Conservation (phyloP, 2,888 invertebrate genomes). For the Opisthograptis luteolata region DNA sequence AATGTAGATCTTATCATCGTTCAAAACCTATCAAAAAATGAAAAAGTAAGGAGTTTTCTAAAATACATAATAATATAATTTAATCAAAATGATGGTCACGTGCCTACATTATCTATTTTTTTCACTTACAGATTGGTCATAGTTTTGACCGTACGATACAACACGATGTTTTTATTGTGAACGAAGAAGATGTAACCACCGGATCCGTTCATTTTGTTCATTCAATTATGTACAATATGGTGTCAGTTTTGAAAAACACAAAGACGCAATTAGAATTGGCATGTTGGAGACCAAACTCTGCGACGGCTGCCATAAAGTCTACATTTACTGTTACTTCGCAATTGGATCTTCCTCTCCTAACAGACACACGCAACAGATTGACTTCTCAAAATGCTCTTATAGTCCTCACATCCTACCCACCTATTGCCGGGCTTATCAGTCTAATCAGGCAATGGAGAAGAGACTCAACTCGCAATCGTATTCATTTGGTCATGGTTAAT, state of each 20-base stretch:
- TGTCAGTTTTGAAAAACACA: slow-evolving; percentile 10
- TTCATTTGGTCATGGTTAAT: slow-evolving; percentile 33
- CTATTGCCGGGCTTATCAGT: slow-evolving; percentile 34
- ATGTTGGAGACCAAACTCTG: slow-evolving; percentile 33
- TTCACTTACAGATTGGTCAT: slow-evolving; percentile 17
- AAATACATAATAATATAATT: too few species aligned
- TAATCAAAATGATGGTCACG: too few species aligned
- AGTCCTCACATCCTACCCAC: slow-evolving; percentile 37
- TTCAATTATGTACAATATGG: background rate
- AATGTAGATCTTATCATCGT: slow-evolving; percentile 35
- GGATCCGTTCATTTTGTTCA: background rate
- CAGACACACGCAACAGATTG: slow-evolving; percentile 25
- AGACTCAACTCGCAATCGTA: slow-evolving; percentile 31
- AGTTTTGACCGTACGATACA: background rate
- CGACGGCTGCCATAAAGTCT: slow-evolving; percentile 24
- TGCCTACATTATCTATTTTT: background rate
- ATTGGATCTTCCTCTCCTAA: slow-evolving; percentile 33
- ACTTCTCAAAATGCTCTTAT: slow-evolving; percentile 31
- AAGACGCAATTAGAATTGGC: slow-evolving; percentile 31
- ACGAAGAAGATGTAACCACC: background rate
- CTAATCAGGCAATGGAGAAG: slow-evolving; percentile 39
- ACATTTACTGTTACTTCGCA: slow-evolving; percentile 19
- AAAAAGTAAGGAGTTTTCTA: slow-evolving; percentile 31
- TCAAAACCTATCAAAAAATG: slow-evolving; percentile 35
- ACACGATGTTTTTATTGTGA: slow-evolving; percentile 1